Percentiles rank a stretch among this genome's conserved stretches.
phyloP scores from a whole-genome alignment of 2,797 vertebrate species.

The Tokudaia muenninki region DNA sequence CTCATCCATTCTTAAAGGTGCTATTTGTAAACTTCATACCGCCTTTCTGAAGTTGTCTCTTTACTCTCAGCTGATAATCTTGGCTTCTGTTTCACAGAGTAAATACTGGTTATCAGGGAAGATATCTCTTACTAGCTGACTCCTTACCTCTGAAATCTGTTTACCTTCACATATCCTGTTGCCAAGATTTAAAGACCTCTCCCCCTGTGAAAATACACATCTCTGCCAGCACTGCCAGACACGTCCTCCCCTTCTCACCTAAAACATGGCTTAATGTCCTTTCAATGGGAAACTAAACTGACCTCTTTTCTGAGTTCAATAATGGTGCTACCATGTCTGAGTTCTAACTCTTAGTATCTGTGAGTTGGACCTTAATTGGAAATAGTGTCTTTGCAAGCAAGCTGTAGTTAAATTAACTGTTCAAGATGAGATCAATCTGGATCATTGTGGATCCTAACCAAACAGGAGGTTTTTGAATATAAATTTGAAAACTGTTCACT shows the following conservation, averaged over 20 bases:
- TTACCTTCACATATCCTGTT: constrained; percentile 53
- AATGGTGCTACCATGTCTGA: neutral
- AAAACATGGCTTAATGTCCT: constrained; percentile 25
- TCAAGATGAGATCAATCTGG: neutral
- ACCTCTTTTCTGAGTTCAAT: neutral
- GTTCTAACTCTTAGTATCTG: neutral
- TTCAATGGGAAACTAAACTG: constrained; percentile 19
- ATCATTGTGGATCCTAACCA: neutral
- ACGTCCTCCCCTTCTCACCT: neutral
- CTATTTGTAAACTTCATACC: constrained; percentile 54
- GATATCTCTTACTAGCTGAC: constrained; percentile 56
- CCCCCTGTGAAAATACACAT: neutral
- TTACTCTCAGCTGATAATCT: constrained; percentile 67
- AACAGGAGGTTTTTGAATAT: neutral
- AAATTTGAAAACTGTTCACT: constrained; percentile 13
- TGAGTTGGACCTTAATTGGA: constrained; percentile 27
- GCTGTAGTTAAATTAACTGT: neutral
- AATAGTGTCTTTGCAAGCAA: constrained; percentile 33
- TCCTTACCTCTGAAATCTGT: constrained; percentile 38
- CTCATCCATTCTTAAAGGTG: neutral
- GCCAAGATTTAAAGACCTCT: constrained; percentile 19
- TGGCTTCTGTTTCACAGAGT: constrained; percentile 67
- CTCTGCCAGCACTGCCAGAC: neutral
- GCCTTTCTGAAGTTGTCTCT: constrained; percentile 65
- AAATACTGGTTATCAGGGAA: constrained; percentile 64